Evolutionary conservation across 2,888 invertebrate species (phyloP).

Genomic region (Aleiodes alternator): DNA sequence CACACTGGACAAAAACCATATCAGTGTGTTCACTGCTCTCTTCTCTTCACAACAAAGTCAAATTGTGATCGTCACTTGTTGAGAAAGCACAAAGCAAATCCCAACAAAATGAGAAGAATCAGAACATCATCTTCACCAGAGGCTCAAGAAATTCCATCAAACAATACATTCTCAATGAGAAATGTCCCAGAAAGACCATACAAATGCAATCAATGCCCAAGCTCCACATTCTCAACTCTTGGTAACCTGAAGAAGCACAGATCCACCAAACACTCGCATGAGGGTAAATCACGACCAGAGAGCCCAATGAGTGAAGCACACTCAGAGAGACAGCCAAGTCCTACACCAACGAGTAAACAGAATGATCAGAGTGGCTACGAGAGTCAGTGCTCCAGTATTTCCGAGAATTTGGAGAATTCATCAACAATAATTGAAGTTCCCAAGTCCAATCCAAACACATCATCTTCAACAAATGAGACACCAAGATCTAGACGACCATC

Average conservation of each 20-base stretch:
- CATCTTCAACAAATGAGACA: constrained; percentile 53
- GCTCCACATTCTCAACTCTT: constrained; percentile 88
- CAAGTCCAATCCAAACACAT: constrained; percentile 33
- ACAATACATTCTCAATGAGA: constrained; percentile 77
- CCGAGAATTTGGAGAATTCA: constrained; percentile 59
- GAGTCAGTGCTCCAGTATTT: constrained; percentile 69
- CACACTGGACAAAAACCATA: constrained; percentile 98
- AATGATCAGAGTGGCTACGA: constrained; percentile 72
- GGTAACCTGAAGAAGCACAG: constrained; percentile 89
- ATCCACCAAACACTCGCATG: constrained; percentile 81
- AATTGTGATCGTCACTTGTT: constrained; percentile 96
- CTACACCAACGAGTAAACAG: constrained; percentile 61
- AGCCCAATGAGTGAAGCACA: constrained; percentile 52
- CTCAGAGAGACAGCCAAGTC: constrained; percentile 63
- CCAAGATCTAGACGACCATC: constrained; percentile 65
- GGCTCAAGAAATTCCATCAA: constrained; percentile 71
- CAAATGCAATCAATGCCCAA: constrained; percentile 88
- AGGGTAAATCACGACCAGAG: constrained; percentile 49
- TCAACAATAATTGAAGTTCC: not conserved
- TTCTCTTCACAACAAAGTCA: constrained; percentile 97
- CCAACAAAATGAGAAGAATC: constrained; percentile 63
- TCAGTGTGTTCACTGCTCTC: constrained; percentile 94
- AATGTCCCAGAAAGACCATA: constrained; percentile 86
- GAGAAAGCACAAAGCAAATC: constrained; percentile 86
- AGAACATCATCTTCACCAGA: constrained; percentile 75